phyloP scores from a whole-genome alignment of 1,140 invertebrate species.

The Micrasema longulum region DNA sequence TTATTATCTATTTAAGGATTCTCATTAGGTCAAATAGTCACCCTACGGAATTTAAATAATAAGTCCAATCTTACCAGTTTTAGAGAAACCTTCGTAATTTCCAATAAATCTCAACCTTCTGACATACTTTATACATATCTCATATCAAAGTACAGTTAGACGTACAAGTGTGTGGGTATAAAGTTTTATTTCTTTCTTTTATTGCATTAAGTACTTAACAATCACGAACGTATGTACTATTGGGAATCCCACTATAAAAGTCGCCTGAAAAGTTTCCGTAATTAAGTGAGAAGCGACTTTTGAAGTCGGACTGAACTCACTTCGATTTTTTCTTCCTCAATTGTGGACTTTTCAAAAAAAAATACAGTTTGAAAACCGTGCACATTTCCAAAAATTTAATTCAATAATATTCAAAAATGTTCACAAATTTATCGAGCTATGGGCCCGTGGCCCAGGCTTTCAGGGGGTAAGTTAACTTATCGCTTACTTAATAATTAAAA shows the following conservation, averaged over 20 bases:
- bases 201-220: constrained; percentile 54
- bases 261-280: constrained; percentile 10
- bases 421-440: constrained; percentile 37
- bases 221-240: constrained; percentile 47
- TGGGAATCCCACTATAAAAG: constrained; percentile 19
- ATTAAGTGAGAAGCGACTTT: constrained; percentile 53
- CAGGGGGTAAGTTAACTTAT: constrained; percentile 30
- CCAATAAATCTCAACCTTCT: constrained; percentile 3
- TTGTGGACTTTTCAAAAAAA: too few relatives aligned
- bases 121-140: constrained; percentile 14
- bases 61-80: not conserved
- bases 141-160: not conserved
- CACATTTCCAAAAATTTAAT: constrained; percentile 5
- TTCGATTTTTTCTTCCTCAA: constrained; percentile 25
- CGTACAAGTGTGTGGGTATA: constrained; percentile 13
- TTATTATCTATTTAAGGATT: too few relatives aligned
- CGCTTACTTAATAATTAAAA: too few relatives aligned
- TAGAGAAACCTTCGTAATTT: constrained; percentile 14
- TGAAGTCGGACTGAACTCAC: constrained; percentile 53
- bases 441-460: constrained; percentile 37
- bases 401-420: constrained; percentile 28
- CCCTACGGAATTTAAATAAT: too few relatives aligned
- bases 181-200: constrained; percentile 23
- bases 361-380: not conserved
- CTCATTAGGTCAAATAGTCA: too few relatives aligned